These are phyloP conservation scores for Neoniphon sammara DNA, from an alignment of 2,797 vertebrate species.

Conservation along the genomic window DNA sequence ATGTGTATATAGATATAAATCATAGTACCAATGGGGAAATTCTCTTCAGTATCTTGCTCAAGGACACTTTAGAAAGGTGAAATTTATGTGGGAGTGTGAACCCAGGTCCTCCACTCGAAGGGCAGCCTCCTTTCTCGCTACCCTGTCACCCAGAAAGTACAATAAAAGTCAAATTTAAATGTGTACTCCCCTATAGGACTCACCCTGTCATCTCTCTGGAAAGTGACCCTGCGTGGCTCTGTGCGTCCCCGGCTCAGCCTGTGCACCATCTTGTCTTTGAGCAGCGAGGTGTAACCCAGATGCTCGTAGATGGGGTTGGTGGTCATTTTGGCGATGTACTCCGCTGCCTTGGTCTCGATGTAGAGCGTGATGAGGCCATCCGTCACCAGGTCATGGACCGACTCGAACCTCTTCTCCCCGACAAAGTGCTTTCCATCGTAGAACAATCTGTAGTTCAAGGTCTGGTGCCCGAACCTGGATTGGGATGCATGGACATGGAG, in stretches of 20 bases:
- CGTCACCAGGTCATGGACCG: constrained; percentile 97
- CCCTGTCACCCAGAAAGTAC: neutral
- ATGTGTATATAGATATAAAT: too few species aligned
- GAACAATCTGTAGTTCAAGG: constrained; percentile 97
- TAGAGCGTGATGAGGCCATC: constrained; percentile 97
- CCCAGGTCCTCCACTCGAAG: too few species aligned
- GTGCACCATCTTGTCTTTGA: constrained; percentile 92
- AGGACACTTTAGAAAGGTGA: neutral
- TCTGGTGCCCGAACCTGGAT: constrained; percentile 93
- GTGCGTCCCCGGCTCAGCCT: constrained; percentile 88
- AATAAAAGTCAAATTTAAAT: neutral
- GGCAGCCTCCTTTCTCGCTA: neutral
- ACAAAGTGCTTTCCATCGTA: constrained; percentile 99
- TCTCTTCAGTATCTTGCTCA: neutral
- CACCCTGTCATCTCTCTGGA: constrained; percentile 92
- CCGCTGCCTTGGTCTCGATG: constrained; percentile 97
- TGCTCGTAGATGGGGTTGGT: constrained; percentile 99
- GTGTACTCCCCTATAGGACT: constrained; percentile 48
- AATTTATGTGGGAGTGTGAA: too few species aligned
- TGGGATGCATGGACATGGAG: neutral
- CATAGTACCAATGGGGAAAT: too few species aligned
- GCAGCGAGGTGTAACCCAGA: constrained; percentile 93
- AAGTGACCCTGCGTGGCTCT: constrained; percentile 88
- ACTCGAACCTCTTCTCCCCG: constrained; percentile 98
- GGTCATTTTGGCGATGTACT: constrained; percentile 99